Evolutionary conservation across 2,888 invertebrate species (phyloP).

Genomic region (Zele albiditarsus): DNA sequence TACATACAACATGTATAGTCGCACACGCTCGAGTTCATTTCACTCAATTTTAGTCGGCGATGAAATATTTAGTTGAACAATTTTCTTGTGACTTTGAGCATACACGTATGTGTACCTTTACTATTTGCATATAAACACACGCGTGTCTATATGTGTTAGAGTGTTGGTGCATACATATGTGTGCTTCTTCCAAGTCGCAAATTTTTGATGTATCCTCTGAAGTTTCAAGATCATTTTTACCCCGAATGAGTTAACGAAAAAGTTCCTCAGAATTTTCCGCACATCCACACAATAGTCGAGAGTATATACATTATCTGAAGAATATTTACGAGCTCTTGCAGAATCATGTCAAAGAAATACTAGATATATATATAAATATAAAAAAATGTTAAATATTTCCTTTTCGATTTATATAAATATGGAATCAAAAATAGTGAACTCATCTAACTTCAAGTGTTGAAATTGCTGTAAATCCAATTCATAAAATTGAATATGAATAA

Average conservation of each 20-base stretch:
- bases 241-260: not conserved
- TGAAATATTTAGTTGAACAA: not conserved
- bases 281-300: not conserved
- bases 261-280: not conserved
- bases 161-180: no score
- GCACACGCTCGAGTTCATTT: not conserved
- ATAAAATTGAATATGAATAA: no score
- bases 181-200: not conserved
- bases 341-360: not conserved
- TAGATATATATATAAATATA: not conserved
- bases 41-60: slow-evolving; percentile 12
- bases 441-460: no score
- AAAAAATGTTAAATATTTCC: not conserved
- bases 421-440: no score
- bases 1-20: not conserved
- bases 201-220: not conserved
- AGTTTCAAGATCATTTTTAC: not conserved
- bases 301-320: not conserved
- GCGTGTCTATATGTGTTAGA: no score
- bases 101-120: not conserved
- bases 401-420: no score
- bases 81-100: not conserved
- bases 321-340: not conserved
- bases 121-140: no score
- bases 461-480: no score